These are phyloP conservation scores for Thysanoteuthis rhombus DNA, from an alignment of 2,888 invertebrate genomes.

Conservation along the genomic window DNA sequence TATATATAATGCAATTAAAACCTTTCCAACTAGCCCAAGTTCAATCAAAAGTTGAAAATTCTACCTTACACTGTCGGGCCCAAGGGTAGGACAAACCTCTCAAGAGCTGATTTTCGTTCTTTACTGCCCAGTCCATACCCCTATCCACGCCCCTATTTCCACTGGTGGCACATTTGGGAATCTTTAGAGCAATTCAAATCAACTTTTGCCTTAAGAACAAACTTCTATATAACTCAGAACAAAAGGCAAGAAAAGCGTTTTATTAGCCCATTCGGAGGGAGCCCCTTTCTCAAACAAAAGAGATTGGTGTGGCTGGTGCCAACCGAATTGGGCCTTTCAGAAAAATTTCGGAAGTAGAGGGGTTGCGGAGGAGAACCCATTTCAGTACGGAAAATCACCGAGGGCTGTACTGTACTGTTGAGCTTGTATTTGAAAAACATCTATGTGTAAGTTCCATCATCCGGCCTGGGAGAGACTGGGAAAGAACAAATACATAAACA, in stretches of 20 bases:
- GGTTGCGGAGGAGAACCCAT: not conserved
- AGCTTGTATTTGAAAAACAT: slow-evolving; percentile 12
- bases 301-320: not conserved
- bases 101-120: no score
- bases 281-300: not conserved
- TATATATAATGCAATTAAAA: not conserved
- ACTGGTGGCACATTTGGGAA: not conserved
- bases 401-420: not conserved
- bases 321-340: not conserved
- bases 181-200: not conserved
- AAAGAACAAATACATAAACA: not conserved
- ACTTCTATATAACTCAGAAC: not conserved
- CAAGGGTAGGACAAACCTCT: no score
- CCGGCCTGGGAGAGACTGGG: not conserved
- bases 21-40: not conserved
- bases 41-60: not conserved
- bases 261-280: not conserved
- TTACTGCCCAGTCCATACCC: no score
- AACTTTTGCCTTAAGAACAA: not conserved
- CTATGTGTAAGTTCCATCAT: not conserved
- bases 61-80: not conserved
- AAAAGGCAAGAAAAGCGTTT: not conserved
- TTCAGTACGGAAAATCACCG: not conserved
- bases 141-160: not conserved
- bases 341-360: not conserved